Evolutionary conservation across 2,113 vertebrate species (phyloP).

Genomic region (Caranx ignobilis): DNA sequence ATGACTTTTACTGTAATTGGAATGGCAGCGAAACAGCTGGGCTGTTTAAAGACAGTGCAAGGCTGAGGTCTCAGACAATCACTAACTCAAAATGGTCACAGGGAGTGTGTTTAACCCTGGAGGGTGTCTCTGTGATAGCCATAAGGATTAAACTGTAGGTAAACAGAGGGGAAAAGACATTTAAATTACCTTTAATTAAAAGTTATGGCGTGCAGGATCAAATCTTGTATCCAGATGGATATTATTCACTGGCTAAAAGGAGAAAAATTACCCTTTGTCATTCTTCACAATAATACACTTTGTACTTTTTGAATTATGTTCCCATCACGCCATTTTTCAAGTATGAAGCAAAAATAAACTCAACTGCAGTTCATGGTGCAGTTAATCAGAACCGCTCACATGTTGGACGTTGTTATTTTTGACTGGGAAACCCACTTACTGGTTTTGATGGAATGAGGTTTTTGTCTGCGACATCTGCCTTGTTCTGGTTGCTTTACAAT

Average conservation of each 20-base stretch:
- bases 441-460: conserved; percentile 79
- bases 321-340: conserved; percentile 68
- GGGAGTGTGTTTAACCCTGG: conserved; percentile 79
- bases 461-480: conserved; percentile 76
- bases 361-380: conserved; percentile 47
- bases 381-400: conserved; percentile 75
- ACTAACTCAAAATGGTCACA: conserved; percentile 79
- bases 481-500: conserved; percentile 71
- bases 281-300: conserved; percentile 74
- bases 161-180: conserved; percentile 69
- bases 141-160: conserved; percentile 72
- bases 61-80: conserved; percentile 76
- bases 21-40: conserved; percentile 92
- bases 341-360: conserved; percentile 74
- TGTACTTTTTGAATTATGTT: conserved; percentile 75
- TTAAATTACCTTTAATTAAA: conserved; percentile 76
- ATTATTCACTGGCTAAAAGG: conserved; percentile 64
- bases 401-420: conserved; percentile 73
- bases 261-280: conserved; percentile 71
- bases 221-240: conserved; percentile 62
- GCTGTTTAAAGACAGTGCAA: conserved; percentile 87
- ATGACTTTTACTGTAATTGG: conserved; percentile 99
- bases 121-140: conserved; percentile 66
- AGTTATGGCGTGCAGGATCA: conserved; percentile 66
- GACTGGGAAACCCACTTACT: conserved; percentile 76